Conservation (phyloP, 2,888 invertebrate species). For the Lochmaea capreae region DNA sequence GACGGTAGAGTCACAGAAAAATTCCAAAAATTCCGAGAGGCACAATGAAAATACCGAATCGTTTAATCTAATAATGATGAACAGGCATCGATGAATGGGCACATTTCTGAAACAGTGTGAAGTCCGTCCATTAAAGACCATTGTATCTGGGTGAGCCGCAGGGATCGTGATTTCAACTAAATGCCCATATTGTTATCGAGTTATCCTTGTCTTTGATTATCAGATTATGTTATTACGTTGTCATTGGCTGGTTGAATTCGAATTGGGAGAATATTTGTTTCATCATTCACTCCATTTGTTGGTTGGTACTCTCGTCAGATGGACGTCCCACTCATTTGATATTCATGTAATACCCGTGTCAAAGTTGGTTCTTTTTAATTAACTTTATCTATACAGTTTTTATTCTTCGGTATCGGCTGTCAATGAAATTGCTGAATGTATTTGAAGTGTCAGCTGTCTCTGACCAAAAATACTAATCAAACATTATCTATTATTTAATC, state of each 20-base stretch:
- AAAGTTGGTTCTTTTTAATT: slow-evolving; percentile 27
- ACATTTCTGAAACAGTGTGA: slow-evolving; percentile 66
- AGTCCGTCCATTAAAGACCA: slow-evolving; percentile 62
- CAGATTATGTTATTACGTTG: slow-evolving; percentile 38
- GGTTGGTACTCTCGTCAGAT: slow-evolving; percentile 5
- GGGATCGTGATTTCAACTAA: slow-evolving; percentile 54
- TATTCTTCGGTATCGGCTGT: slow-evolving; percentile 12
- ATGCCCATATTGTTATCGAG: slow-evolving; percentile 64
- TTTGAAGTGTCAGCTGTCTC: neutral
- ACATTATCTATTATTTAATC: neutral
- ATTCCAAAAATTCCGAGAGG: slow-evolving; percentile 38
- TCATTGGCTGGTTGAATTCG: slow-evolving; percentile 34
- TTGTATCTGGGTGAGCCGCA: slow-evolving; percentile 53
- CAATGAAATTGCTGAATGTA: slow-evolving; percentile 6
- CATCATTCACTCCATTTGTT: slow-evolving; percentile 29
- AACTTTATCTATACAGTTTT: slow-evolving; percentile 18
- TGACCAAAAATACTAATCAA: neutral
- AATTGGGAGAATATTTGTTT: slow-evolving; percentile 34
- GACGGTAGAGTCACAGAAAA: slow-evolving; percentile 33
- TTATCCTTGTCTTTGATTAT: slow-evolving; percentile 61
- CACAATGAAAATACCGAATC: slow-evolving; percentile 38
- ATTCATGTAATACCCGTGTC: slow-evolving; percentile 28
- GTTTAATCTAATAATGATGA: slow-evolving; percentile 48
- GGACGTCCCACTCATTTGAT: slow-evolving; percentile 29
- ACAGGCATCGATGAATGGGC: slow-evolving; percentile 60